Base-by-base conservation (phyloP, 2,113 vertebrate genomes). In the Gallinago media region DNA sequence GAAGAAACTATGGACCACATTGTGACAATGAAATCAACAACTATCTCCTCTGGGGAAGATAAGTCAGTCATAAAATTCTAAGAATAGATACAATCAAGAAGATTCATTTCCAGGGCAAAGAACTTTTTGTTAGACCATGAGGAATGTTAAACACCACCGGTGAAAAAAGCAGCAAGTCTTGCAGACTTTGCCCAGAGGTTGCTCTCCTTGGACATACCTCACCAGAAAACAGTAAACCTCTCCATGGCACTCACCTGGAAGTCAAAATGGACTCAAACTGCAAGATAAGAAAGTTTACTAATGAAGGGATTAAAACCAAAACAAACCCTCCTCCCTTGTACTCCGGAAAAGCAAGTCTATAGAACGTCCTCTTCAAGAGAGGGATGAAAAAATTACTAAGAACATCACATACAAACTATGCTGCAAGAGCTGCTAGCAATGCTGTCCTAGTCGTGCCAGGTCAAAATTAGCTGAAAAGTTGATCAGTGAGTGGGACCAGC, bases 181-280 rank as follows among this genome's bases (percentile, higher is more conserved):
- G 16, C 47, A 88, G 67, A 95, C 96, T 96, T 96, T 94, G 92
- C 73, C 47, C 92, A 68, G 59, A 80, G 61, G 5, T 52, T 94
- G 72, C 16, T 65, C 47, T 86, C 75, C 67, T 70, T 47, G n/a
- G 20, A 68, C 25, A 6, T 32, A 59, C 9, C 65, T 81, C 61
- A 85, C 3, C 3, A 11, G 46, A 83, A 85, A 88, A 83, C 63
- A 88, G 15, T 26, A 78, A 92, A 80, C 6, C 29, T 47, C 61
- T 71, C 54, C 18, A 21, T 0, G 0, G 76, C 46, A 78, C 44
- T 87, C 84, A 73, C 32, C 36, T 67, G 67, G 68, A 95, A 92
- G 65, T 9, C 50, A 85, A 31, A 29, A 61, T 14, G n/a, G 5
- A 49, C 1, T 19, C 58, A 65, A 80, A 63, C 14, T 17, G 40